Evolutionary conservation across 2,888 invertebrate genomes (phyloP).

Genomic region (Tribolium freemani): DNA sequence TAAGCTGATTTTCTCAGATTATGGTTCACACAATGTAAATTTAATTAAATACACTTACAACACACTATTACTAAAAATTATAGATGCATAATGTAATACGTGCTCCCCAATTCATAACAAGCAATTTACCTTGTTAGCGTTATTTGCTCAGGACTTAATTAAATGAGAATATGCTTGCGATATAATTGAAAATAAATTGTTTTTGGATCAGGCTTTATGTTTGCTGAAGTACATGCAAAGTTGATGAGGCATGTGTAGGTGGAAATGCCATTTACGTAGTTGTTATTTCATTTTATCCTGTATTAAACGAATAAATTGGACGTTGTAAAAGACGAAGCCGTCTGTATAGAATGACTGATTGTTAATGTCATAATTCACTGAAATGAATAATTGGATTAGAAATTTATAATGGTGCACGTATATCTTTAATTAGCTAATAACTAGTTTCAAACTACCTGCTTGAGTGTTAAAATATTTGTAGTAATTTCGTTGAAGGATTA

Average conservation of each 20-base stretch:
- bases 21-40: not conserved
- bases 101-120: no score
- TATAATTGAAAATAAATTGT: not conserved
- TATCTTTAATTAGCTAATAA: not conserved
- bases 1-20: slow-evolving; percentile 1
- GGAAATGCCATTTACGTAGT: not conserved
- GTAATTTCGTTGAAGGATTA: not conserved
- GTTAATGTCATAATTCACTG: not conserved
- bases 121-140: no score
- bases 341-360: no score
- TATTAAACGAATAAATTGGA: not conserved
- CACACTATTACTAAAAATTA: not conserved
- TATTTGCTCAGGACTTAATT: no score
- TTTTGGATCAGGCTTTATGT: not conserved
- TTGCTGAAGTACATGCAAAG: not conserved
- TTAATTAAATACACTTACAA: not conserved
- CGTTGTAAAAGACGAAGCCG: not conserved
- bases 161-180: no score
- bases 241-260: not conserved
- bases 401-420: not conserved
- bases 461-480: not conserved
- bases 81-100: not conserved
- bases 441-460: not conserved
- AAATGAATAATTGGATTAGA: not conserved
- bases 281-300: not conserved